phyloP scores from a whole-genome alignment of 2,888 invertebrate genomes.

The Syrista parreyssii region DNA sequence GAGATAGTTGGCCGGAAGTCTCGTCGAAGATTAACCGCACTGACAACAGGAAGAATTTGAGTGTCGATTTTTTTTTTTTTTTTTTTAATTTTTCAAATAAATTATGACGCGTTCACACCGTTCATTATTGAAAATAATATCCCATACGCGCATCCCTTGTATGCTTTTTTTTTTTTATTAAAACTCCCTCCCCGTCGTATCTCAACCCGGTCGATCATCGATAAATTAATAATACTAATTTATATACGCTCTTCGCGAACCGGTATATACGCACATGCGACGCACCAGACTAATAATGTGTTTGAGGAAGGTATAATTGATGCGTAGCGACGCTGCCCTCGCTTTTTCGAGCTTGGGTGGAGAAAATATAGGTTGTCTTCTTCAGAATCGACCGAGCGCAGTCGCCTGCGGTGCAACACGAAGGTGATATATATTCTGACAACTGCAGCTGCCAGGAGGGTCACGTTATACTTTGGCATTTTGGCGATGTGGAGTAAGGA shows the following conservation, averaged over 20 bases:
- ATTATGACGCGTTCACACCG: not conserved
- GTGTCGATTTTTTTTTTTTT: not conserved
- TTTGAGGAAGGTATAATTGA: conserved; percentile 63
- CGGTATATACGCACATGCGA: conserved; percentile 3
- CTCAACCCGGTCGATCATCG: not conserved
- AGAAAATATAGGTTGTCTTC: conserved; percentile 66
- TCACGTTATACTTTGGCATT: not conserved
- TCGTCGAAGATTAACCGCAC: not conserved
- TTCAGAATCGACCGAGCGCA: conserved; percentile 47
- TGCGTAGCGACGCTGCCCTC: conserved; percentile 43
- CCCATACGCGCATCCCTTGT: too few relatives aligned
- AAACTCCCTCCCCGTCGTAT: not conserved
- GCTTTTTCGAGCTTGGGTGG: conserved; percentile 59
- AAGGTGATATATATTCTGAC: conserved; percentile 63
- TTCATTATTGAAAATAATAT: too few relatives aligned
- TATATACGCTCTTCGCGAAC: not conserved
- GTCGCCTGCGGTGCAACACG: conserved; percentile 64
- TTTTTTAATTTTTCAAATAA: not conserved
- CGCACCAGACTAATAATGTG: conserved; percentile 54
- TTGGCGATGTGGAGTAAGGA: not conserved
- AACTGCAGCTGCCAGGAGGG: conserved; percentile 56
- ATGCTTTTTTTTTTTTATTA: too few relatives aligned
- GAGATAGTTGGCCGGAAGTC: not conserved
- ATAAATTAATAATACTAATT: not conserved
- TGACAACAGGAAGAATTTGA: not conserved